Percentiles rank a stretch among this genome's conserved stretches.
Evolutionary conservation across 2,113 vertebrate species (phyloP).

Genomic region (Megaceryle maxima): DNA sequence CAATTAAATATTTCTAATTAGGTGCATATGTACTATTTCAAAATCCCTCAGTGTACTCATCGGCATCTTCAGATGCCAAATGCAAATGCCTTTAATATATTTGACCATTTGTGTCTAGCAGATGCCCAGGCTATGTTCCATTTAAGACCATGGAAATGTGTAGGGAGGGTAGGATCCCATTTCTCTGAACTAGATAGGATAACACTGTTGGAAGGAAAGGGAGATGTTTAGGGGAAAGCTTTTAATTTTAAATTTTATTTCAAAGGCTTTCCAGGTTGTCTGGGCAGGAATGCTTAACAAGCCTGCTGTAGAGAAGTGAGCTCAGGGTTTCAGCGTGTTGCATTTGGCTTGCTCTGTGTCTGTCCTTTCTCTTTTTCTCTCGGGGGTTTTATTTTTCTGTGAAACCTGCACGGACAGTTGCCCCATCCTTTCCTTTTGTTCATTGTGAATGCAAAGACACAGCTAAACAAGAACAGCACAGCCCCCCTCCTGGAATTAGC

Average conservation of each 20-base stretch:
- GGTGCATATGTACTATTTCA: not conserved
- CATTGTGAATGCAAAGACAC: not conserved
- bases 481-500: conserved; percentile 39
- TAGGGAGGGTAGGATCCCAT: not conserved
- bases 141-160: not conserved
- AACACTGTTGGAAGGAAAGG: not conserved
- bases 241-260: conserved; percentile 11
- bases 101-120: not conserved
- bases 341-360: not conserved
- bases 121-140: not conserved
- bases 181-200: not conserved
- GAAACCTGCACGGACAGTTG: conserved; percentile 6
- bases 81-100: not conserved
- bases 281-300: not conserved
- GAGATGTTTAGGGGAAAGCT: not conserved
- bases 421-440: conserved; percentile 19
- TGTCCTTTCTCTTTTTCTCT: not conserved
- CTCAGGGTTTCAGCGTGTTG: not conserved
- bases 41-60: not conserved
- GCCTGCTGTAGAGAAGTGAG: not conserved
- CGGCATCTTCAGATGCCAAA: not conserved
- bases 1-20: not conserved
- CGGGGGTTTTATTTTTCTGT: not conserved
- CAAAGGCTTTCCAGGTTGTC: not conserved
- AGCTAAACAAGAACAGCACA: conserved; percentile 33